Base-by-base conservation (phyloP, 2,797 vertebrate species). In the Gymnoscopelus microlampas region DNA sequence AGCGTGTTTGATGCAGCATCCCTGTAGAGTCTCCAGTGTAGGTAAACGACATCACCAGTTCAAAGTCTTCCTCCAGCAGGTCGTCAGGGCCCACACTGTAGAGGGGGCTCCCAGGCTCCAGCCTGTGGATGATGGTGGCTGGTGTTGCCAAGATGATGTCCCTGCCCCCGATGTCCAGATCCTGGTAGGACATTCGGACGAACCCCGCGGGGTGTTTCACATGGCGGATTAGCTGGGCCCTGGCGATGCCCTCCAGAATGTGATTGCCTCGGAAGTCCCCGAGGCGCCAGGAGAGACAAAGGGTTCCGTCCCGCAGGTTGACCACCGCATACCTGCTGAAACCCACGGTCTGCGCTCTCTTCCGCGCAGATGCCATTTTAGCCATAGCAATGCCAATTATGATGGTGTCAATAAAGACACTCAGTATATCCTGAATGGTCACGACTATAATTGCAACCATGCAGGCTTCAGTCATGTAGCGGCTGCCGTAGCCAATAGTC, bases 321-420 rank as follows among this genome's bases (percentile, higher is more conserved):
- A 99, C 90, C 3, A 97, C 93, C 0, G 96, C 97, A 0, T 91
- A 91, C 32, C 89, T 94, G 90, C 97, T 99, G 63, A 99, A 99
- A 0, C 96, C 95, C 49, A 99, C 95, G 2, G 96, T 98, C 71
- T 97, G 98, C 2, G 97, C 96, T 74, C 98, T 88, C 69, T 97
- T 98, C 0, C 97, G 92, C 1, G 97, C 96, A 0, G 96, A 98
- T 0, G 97, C 97, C 98, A 99, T 99, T 74, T 99, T 99, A 50
- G 96, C 94, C 76, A 97, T 68, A 0, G 95, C 92, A 0, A 96
- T 95, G 0, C 98, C 98, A 0, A 99, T 97, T 57, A 98, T 89
- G 73, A 98, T 94, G 23, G 97, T 98, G 73, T 99, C 95, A 0
- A 99, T 93, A 73, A 98, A 81, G 87, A 95, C 97, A 78, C 97